These are phyloP conservation scores for Forficula auricularia DNA, from an alignment of 1,140 invertebrate species.

Conservation along the genomic window DNA sequence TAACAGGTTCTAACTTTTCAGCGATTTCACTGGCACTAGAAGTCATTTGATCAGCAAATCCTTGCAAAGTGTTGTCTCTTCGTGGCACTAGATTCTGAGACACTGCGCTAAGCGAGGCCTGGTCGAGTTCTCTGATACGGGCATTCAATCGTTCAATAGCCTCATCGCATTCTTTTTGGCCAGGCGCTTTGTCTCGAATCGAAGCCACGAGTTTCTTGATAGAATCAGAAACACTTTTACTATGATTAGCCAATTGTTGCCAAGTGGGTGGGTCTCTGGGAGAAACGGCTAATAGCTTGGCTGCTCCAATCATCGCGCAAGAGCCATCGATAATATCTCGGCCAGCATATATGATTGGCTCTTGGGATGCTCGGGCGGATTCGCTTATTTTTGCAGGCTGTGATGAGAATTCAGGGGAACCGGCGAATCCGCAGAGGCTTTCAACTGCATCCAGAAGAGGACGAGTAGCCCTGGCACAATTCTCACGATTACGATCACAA, in stretches of 20 bases:
- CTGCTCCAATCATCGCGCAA: conserved; percentile 75
- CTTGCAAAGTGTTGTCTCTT: conserved; percentile 59
- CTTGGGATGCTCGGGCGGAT: conserved; percentile 57
- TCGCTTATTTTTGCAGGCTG: conserved; percentile 79
- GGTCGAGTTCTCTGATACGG: conserved; percentile 67
- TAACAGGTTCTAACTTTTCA: conserved; percentile 64
- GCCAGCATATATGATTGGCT: conserved; percentile 72
- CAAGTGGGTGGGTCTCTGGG: conserved; percentile 84
- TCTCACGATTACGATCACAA: conserved; percentile 49
- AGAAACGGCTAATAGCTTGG: conserved; percentile 73
- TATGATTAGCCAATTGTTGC: conserved; percentile 82
- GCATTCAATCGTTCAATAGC: conserved; percentile 61
- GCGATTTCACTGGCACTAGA: conserved; percentile 55
- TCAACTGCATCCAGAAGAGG: conserved; percentile 83
- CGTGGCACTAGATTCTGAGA: conserved; percentile 58
- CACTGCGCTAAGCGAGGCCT: conserved; percentile 68
- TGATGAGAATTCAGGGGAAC: conserved; percentile 79
- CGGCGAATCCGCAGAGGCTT: conserved; percentile 80
- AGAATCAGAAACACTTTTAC: conserved; percentile 86
- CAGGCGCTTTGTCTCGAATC: conserved; percentile 87
- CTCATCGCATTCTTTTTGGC: conserved; percentile 79
- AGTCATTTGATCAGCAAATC: conserved; percentile 61
- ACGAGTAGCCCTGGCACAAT: conserved; percentile 62
- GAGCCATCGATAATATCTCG: conserved; percentile 65
- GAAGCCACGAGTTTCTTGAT: conserved; percentile 85